A percentile compares a stretch with the other conserved stretches of the same genome.
phyloP scores from a whole-genome alignment of 2,113 vertebrate genomes.

The Burhinus bistriatus region DNA sequence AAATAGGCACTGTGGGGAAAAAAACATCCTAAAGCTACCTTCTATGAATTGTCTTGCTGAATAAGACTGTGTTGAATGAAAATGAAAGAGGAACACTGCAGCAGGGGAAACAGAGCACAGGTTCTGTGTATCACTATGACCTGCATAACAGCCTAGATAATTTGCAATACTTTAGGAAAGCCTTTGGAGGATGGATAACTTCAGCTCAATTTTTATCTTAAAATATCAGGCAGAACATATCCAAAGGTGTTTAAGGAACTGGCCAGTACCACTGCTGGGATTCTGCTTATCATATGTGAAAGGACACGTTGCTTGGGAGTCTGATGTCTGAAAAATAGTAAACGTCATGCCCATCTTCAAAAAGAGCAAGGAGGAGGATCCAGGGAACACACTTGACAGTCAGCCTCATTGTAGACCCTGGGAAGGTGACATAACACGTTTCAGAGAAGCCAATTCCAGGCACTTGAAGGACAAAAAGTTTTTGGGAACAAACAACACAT shows the following conservation, averaged over 20 bases:
- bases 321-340: background rate
- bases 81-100: background rate
- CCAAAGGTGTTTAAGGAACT: background rate
- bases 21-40: background rate
- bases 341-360: background rate
- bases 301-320: background rate
- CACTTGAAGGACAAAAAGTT: too few species aligned
- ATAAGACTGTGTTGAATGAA: background rate
- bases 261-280: background rate
- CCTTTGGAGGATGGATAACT: background rate
- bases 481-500: too few species aligned
- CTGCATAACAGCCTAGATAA: background rate
- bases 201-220: background rate
- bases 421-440: too few species aligned
- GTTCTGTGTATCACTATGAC: background rate
- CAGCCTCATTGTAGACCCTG: too few species aligned
- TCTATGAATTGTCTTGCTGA: background rate
- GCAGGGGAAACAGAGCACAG: background rate
- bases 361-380: background rate
- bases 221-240: background rate
- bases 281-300: background rate
- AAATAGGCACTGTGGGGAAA: background rate
- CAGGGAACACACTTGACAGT: background rate
- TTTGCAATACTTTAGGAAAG: background rate
- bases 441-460: too few species aligned